phyloP scores from a whole-genome alignment of 2,113 vertebrate genomes.

The Nematolebias whitei region DNA sequence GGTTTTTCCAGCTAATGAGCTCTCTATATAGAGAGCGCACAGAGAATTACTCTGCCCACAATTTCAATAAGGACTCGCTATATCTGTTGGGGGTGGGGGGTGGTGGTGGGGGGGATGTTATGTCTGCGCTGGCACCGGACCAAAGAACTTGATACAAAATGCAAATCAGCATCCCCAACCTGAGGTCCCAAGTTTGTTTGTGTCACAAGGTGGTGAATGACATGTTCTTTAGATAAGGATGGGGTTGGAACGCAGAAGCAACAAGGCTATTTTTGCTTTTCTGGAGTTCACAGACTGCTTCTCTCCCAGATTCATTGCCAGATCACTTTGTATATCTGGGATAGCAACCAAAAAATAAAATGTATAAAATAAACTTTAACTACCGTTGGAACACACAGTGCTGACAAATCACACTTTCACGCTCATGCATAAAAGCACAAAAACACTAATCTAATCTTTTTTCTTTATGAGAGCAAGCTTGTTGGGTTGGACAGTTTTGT shows the following conservation, averaged over 20 bases:
- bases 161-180: conserved; percentile 70
- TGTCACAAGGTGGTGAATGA: conserved; percentile 65
- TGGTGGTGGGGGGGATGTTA: conserved; percentile 57
- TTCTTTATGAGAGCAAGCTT: conserved; percentile 22
- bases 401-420: conserved; percentile 17
- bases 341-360: conserved; percentile 8
- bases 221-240: conserved; percentile 53
- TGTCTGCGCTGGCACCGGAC: conserved; percentile 58
- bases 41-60: conserved; percentile 58
- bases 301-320: conserved; percentile 14
- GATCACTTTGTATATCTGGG: conserved; percentile 25
- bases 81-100: conserved; percentile 54
- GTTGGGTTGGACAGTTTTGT: conserved; percentile 33
- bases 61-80: conserved; percentile 70
- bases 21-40: conserved; percentile 63
- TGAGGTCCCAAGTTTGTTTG: conserved; percentile 68
- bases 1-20: conserved; percentile 79
- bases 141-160: conserved; percentile 73
- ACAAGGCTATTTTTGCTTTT: conserved; percentile 53
- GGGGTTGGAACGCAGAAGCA: conserved; percentile 46
- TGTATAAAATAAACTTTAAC: conserved; percentile 35
- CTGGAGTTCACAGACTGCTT: conserved; percentile 30
- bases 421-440: conserved; percentile 36
- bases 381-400: conserved; percentile 12
- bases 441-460: conserved; percentile 41